Conservation (phyloP, 2,797 vertebrate genomes). For the Sitta carolinensis region DNA sequence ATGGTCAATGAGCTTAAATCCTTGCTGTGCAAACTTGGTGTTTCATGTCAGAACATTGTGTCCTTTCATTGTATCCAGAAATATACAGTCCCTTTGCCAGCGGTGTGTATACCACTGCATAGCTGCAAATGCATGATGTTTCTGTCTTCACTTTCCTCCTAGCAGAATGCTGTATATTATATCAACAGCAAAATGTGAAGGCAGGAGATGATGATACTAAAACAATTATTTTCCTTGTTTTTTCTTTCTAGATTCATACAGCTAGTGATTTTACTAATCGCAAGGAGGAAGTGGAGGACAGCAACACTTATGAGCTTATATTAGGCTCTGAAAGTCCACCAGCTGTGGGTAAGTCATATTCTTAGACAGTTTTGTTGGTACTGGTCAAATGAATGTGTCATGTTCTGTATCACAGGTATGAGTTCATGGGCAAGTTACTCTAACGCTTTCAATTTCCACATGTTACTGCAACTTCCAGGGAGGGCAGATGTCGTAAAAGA, state of each 20-base stretch:
- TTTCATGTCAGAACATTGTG: not conserved
- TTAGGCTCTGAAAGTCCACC: not conserved
- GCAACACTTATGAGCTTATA: slow-evolving; percentile 1
- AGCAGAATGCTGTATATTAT: not conserved
- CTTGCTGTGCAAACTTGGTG: not conserved
- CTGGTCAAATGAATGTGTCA: not conserved
- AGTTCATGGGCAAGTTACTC: not conserved
- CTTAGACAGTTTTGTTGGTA: not conserved
- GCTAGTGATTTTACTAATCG: not conserved
- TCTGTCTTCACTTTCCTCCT: not conserved
- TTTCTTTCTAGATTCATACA: slow-evolving; percentile 57
- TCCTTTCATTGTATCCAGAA: not conserved
- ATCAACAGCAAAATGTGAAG: not conserved
- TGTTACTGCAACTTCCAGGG: not conserved
- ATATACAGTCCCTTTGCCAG: not conserved
- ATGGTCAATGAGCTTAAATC: not conserved
- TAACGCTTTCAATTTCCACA: not conserved
- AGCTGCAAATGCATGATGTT: not conserved
- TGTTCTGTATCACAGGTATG: not conserved
- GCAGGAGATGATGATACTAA: not conserved
- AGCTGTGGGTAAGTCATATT: slow-evolving; percentile 53
- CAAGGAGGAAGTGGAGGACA: slow-evolving; percentile 1
- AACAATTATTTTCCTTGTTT: not conserved
- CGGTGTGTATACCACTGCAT: fast-evolving
- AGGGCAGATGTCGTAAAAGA: not conserved